Evolutionary conservation across 1,140 invertebrate genomes (phyloP).

Genomic region (Carcinoscorpius rotundicauda): DNA sequence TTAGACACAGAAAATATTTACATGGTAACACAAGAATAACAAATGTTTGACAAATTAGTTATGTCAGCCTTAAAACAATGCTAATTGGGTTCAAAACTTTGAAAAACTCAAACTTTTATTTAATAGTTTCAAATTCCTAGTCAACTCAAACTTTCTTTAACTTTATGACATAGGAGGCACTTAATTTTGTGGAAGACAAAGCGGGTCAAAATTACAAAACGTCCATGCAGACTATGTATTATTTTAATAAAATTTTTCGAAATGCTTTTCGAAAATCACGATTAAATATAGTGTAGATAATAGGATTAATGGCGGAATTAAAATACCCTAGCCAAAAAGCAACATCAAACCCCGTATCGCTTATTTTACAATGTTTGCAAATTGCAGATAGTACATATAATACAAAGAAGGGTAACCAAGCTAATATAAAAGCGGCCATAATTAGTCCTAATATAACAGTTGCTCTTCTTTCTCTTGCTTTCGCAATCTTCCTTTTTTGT

Average conservation of each 20-base stretch:
- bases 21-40: too few species aligned
- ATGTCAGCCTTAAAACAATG: too few species aligned
- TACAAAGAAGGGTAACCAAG: constrained; percentile 98
- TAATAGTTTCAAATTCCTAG: too few species aligned
- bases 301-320: constrained; percentile 95
- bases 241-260: constrained; percentile 86
- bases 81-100: too few species aligned
- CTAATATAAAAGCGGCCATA: constrained; percentile 97
- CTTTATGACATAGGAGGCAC: too few species aligned
- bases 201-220: too few species aligned
- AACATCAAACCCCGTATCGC: constrained; percentile 69
- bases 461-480: constrained; percentile 92
- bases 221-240: constrained; percentile 22
- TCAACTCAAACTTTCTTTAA: too few species aligned
- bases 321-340: constrained; percentile 99
- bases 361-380: constrained; percentile 57
- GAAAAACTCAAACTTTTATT: too few species aligned
- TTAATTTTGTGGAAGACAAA: too few species aligned
- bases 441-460: constrained; percentile 94
- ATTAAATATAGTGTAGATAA: constrained; percentile 98
- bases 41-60: too few species aligned
- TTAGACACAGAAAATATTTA: too few species aligned
- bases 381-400: constrained; percentile 77
- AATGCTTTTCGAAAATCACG: constrained; percentile 96
- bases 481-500: constrained; percentile 79